Evolutionary conservation across 35 echinoderm and acorn worm species (phyloP), one percentile per base, ranked within the genome.

Genomic region (Apostichopus japonicus): DNA sequence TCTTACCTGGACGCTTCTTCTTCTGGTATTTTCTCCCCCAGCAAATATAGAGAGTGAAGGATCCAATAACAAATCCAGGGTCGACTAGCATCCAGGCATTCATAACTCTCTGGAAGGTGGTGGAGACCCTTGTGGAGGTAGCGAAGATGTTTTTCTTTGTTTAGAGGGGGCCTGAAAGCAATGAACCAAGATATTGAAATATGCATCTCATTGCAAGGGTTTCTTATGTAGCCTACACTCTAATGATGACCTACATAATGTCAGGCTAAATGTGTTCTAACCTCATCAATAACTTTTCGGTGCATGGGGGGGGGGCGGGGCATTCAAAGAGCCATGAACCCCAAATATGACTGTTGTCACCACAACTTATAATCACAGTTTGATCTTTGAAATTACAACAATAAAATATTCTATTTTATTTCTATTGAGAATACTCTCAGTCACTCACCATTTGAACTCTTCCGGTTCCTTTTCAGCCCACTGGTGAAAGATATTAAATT

Each of bases 51-150:
- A 73, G 93, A 94, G 77, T 98, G 97, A 58, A 98, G 24, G 8
- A 98, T 98, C 97, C 97, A 98, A 72, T 98, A 98, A 72, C 97
- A 98, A 4, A 98, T 71, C 97, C 97, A 98, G 24, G 97, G 97
- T 80, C 94, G 57, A 70, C 95, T 96, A 65, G 97, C 97, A 94
- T 98, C 97, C 59, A 98, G 84, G 33, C 95, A 94, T 88, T 98
- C 95, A 56, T 98, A 98, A 24, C 92, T 79, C 59, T 96, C 95
- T 8, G 97, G 95, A 58, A 98, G 93, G 52, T 93, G 25, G 14
- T 72, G 80, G 22, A 98, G 91, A n/a, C 97, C 97, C 77, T 98
- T 98, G 25, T 91, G 84, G 17, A 98, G 91, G 87, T 96, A 98
- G 27, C 63, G 77, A 23, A 98, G 93, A 77, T 98, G 97, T 92